Evolutionary conservation across 2,113 vertebrate genomes (phyloP), one percentile per base, ranked within the genome.

Genomic region (Copsychus sechellarum): DNA sequence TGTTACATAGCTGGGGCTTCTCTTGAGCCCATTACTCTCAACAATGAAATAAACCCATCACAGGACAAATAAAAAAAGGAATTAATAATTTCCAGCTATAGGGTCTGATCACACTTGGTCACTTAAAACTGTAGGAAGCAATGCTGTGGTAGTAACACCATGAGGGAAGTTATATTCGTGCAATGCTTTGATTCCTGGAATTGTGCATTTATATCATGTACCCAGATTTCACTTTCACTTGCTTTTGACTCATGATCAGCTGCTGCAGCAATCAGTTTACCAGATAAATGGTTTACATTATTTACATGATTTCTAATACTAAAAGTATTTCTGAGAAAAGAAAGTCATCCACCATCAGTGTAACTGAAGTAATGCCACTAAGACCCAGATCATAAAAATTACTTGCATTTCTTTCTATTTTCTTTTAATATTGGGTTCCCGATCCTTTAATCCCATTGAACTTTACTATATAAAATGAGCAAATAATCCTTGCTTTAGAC

Each of bases 361-460:
- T 65, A 91, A 93, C 40, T 50, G 29, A 91, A 93, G 81, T 54
- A 92, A 67, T 24, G 19, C 34, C 70, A 47, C 45, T 83, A 71
- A 88, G 42, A 80, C n/a, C 16, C 38, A 61, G 62, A 57, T 78
- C 47, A 28, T 56, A 95, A 72, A 86, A 73, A 76, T 89, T 83
- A 83, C 36, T 76, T 42, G 31, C 38, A 48, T 92, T 96, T 95
- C 86, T 90, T 91, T 83, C 61, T 92, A 60, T 92, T 89, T 94
- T 88, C 61, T 92, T 97, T 95, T 93, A 95, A 96, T 93, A 94
- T 28, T 84, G n/a, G 2, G 5, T 72, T 94, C 60, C 66, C 86
- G 67, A 96, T 92, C 94, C 84, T 95, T 96, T 96, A 95, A 97
- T 96, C 79, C 81, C 33, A 28, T 48, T 92, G 94, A 97, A 94